Conservation (phyloP, 2,797 vertebrate genomes). For the Bradypodion ventrale region DNA sequence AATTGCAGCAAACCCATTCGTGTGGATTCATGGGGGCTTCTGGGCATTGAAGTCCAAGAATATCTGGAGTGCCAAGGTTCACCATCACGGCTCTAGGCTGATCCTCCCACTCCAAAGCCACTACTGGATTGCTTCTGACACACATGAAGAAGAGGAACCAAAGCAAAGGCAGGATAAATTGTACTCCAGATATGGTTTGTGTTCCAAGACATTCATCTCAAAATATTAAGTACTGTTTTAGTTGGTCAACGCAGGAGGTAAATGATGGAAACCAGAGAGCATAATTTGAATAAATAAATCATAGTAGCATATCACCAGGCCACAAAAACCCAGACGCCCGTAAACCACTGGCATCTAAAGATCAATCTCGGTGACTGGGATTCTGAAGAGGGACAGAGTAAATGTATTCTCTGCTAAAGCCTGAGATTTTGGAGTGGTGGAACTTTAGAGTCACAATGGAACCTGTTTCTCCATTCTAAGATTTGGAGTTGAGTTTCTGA, state of each 20-base stretch:
- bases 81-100: too few species aligned
- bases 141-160: not conserved
- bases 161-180: slow-evolving; percentile 17
- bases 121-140: too few species aligned
- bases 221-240: not conserved
- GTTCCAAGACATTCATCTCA: slow-evolving; percentile 5
- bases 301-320: not conserved
- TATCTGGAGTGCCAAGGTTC: too few species aligned
- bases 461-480: not conserved
- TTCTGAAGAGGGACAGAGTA: not conserved
- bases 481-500: not conserved
- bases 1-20: too few species aligned
- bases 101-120: too few species aligned
- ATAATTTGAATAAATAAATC: not conserved
- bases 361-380: not conserved
- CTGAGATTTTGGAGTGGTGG: not conserved
- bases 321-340: not conserved
- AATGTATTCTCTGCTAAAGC: not conserved
- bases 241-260: not conserved
- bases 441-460: not conserved
- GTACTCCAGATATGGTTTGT: not conserved
- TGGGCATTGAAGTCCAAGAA: too few species aligned
- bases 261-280: not conserved
- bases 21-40: too few species aligned
- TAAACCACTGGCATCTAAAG: not conserved